Percentiles rank a stretch among this genome's conserved stretches.
Conservation (phyloP, 2,113 vertebrate genomes). For the Lamprotornis superbus region DNA sequence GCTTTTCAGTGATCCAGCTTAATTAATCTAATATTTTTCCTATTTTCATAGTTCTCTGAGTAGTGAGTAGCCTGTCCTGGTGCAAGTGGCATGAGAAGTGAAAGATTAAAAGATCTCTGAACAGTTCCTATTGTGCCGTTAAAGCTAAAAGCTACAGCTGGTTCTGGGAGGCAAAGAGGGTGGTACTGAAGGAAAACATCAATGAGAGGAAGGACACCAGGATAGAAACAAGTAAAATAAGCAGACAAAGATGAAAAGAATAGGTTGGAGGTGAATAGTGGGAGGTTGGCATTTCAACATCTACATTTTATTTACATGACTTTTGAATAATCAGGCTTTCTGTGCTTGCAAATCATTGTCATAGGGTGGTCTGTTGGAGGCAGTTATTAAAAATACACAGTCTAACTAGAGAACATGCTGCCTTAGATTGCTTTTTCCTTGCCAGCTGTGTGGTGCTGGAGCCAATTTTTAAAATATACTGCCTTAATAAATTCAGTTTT, state of each 20-base stretch:
- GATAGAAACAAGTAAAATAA: background rate
- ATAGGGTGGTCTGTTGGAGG: slow-evolving; percentile 36
- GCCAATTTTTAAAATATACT: slow-evolving; percentile 44
- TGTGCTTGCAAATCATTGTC: slow-evolving; percentile 9
- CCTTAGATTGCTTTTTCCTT: slow-evolving; percentile 26
- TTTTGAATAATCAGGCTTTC: slow-evolving; percentile 2
- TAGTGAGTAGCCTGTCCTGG: background rate
- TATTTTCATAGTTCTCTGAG: background rate
- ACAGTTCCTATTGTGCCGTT: background rate
- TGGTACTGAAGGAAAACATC: background rate
- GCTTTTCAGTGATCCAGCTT: background rate
- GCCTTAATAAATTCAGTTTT: slow-evolving; percentile 38
- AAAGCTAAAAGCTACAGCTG: background rate
- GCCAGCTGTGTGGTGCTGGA: slow-evolving; percentile 24
- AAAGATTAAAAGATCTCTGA: background rate
- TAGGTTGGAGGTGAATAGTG: background rate
- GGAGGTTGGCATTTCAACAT: slow-evolving; percentile 6
- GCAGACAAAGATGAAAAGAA: background rate
- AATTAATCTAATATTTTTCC: background rate
- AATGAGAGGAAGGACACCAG: background rate
- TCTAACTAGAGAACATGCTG: slow-evolving; percentile 18
- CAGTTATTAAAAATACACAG: slow-evolving; percentile 32
- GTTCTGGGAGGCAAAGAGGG: background rate
- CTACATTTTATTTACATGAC: background rate
- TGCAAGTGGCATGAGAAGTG: background rate